Conservation (phyloP, 2,797 vertebrate genomes). For the Microhierax caerulescens region DNA sequence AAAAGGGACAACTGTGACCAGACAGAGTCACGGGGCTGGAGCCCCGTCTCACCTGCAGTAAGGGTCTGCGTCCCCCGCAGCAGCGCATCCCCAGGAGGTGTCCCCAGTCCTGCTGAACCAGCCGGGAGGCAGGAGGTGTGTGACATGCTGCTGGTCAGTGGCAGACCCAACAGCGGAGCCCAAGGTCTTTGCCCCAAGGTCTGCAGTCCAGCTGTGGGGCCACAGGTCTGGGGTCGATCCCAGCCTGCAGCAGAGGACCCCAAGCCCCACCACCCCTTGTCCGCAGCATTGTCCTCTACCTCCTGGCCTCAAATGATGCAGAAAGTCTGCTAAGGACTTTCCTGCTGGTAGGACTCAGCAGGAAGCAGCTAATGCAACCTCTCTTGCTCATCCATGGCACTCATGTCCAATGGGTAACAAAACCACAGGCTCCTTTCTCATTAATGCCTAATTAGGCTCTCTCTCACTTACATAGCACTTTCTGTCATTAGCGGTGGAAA, state of each 20-base stretch:
- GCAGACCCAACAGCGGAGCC: not conserved
- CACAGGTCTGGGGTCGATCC: not conserved
- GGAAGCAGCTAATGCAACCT: conserved; percentile 34
- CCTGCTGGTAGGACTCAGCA: not conserved
- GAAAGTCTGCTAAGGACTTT: conserved; percentile 24
- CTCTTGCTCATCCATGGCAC: not conserved
- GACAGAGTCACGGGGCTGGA: not conserved
- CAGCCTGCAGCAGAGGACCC: not conserved
- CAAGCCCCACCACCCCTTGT: not conserved
- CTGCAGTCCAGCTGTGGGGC: fast-evolving
- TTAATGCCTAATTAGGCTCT: conserved; percentile 37
- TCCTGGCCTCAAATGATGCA: not conserved
- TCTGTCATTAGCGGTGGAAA: not conserved
- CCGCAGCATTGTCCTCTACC: not conserved
- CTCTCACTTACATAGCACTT: not conserved
- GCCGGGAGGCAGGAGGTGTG: not conserved
- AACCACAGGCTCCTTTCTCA: conserved; percentile 40
- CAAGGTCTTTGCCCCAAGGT: not conserved
- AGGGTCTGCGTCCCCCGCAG: not conserved
- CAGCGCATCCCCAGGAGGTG: not conserved
- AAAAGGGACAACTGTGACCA: not conserved
- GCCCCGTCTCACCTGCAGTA: not conserved
- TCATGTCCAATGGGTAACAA: not conserved
- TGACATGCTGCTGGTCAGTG: fast-evolving
- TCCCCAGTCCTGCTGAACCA: not conserved